These are phyloP conservation scores for Tychaedon coryphoeus DNA, from an alignment of 2,113 vertebrate genomes.

Conservation along the genomic window DNA sequence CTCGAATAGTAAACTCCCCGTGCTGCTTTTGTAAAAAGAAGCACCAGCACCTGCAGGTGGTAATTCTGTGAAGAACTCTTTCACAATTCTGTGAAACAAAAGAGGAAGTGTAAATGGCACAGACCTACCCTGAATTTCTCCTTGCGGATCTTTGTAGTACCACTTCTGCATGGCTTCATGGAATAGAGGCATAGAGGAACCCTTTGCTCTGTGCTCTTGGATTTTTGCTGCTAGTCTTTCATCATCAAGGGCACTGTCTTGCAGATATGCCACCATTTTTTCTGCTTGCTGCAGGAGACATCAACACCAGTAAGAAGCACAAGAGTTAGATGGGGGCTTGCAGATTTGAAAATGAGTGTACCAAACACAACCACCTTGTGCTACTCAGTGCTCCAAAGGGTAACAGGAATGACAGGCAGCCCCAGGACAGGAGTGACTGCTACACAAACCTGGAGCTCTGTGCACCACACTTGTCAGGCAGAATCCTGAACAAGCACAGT, in stretches of 20 bases:
- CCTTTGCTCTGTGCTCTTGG: slow-evolving; percentile 85
- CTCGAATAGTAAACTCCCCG: not conserved
- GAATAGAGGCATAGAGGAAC: slow-evolving; percentile 80
- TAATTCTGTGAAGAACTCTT: not conserved
- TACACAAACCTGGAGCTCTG: not conserved
- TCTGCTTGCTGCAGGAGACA: slow-evolving; percentile 87
- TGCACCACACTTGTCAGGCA: not conserved
- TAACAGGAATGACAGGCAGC: not conserved
- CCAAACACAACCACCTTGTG: not conserved
- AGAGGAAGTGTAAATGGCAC: slow-evolving; percentile 52
- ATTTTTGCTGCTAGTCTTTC: slow-evolving; percentile 86
- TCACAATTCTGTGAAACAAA: slow-evolving; percentile 14
- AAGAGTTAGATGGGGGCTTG: not conserved
- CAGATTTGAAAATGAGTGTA: accelerated
- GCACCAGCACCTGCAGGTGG: not conserved
- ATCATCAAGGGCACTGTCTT: slow-evolving; percentile 91
- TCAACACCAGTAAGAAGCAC: not conserved
- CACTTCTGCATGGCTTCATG: slow-evolving; percentile 97
- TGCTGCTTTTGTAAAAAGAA: not conserved
- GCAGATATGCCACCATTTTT: slow-evolving; percentile 98
- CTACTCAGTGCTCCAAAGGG: not conserved
- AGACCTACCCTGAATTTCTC: slow-evolving; percentile 93
- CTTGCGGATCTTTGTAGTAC: slow-evolving; percentile 99
- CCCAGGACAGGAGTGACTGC: not conserved
- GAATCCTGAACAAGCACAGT: not conserved